Evolutionary conservation across 2,797 vertebrate species (phyloP).

Genomic region (Selene dorsalis): DNA sequence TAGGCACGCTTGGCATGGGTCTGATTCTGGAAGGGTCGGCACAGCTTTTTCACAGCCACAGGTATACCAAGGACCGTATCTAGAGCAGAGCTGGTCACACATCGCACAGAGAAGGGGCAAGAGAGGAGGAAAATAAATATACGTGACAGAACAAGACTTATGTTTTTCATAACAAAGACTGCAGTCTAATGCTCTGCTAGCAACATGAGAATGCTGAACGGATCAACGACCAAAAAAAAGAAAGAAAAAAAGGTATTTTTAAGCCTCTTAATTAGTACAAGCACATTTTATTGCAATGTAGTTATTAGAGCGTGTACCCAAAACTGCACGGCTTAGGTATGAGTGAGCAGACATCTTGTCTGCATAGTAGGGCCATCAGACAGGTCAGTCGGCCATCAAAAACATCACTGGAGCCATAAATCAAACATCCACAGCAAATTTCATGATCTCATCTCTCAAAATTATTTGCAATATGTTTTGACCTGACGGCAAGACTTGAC

Average conservation of each 20-base stretch:
- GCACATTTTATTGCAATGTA: neutral
- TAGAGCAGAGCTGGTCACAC: conserved; percentile 89
- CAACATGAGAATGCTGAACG: neutral
- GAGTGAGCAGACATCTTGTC: neutral
- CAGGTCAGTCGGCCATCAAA: neutral
- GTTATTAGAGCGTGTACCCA: neutral
- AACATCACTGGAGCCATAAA: neutral
- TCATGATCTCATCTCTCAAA: neutral
- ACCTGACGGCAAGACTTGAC: neutral
- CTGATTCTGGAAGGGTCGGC: conserved; percentile 97
- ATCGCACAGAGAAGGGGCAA: neutral
- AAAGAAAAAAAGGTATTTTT: neutral
- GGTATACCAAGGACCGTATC: conserved; percentile 93
- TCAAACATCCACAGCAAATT: neutral
- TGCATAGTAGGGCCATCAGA: neutral
- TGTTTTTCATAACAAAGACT: neutral
- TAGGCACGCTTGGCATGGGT: conserved; percentile 97
- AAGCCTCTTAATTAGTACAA: neutral
- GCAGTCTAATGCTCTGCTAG: neutral
- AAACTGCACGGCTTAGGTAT: neutral
- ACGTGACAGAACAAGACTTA: neutral
- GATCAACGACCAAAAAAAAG: neutral
- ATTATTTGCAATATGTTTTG: neutral
- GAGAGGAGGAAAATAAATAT: conserved; percentile 8
- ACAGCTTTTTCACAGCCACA: conserved; percentile 97